These are phyloP conservation scores for Platorchestia sp. DNA, from an alignment of 1,140 invertebrate genomes.

Conservation along the genomic window DNA sequence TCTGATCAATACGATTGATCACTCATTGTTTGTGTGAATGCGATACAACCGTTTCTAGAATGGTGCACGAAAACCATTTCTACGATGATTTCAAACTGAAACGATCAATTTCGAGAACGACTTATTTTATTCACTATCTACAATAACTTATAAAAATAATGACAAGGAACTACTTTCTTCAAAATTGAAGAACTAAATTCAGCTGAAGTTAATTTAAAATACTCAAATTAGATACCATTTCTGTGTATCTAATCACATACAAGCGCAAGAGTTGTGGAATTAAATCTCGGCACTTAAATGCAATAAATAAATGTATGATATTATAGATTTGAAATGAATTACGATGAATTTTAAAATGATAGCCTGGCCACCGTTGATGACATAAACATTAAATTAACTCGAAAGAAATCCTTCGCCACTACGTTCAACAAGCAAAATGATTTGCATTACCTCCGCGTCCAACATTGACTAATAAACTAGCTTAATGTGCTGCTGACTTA, in stretches of 20 bases:
- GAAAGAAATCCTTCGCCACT: not conserved
- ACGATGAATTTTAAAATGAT: not conserved
- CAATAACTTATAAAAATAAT: constrained; percentile 28
- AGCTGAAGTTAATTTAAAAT: not conserved
- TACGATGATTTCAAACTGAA: not conserved
- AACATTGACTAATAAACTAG: not conserved
- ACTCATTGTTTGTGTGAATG: too few species aligned
- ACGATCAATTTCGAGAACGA: not conserved
- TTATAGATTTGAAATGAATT: not conserved
- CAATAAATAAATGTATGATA: not conserved
- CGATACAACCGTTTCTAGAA: too few species aligned
- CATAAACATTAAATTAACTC: not conserved
- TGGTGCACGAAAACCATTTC: too few species aligned
- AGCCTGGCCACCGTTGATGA: not conserved
- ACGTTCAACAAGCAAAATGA: not conserved
- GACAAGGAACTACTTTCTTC: constrained; percentile 25
- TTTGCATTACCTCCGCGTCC: not conserved
- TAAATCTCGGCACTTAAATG: not conserved
- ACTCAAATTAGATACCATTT: not conserved
- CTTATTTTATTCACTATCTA: not conserved
- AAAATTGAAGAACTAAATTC: not conserved
- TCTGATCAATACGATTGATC: too few species aligned
- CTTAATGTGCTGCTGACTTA: not conserved
- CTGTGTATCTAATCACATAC: not conserved
- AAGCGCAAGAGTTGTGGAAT: not conserved